Percentiles rank a stretch among this genome's conserved stretches.
Conservation (phyloP, 1,140 invertebrate genomes). For the Lepidurus apus region DNA sequence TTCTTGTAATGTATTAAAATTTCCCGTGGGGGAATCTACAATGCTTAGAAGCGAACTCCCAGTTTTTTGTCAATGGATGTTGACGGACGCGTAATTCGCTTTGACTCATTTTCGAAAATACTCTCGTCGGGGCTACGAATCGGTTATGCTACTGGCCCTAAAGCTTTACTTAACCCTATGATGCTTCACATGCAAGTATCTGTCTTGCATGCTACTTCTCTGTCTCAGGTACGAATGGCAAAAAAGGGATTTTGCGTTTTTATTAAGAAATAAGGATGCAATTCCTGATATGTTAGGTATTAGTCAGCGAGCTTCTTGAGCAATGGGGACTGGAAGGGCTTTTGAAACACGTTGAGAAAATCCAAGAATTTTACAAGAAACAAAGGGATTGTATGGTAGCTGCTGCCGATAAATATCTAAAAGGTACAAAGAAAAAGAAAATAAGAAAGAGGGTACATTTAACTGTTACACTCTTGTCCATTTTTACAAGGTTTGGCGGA, state of each 20-base stretch:
- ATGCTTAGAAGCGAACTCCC: conserved; percentile 51
- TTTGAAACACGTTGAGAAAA: conserved; percentile 53
- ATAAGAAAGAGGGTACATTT: not conserved
- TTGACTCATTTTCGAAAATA: conserved; percentile 76
- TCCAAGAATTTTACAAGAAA: conserved; percentile 58
- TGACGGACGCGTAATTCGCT: conserved; percentile 66
- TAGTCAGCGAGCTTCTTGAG: conserved; percentile 57
- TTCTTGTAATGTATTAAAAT: not conserved
- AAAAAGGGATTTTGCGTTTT: not conserved
- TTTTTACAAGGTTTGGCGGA: conserved; percentile 53
- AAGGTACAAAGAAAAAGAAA: conserved; percentile 43
- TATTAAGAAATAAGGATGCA: not conserved
- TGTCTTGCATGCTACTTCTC: conserved; percentile 62
- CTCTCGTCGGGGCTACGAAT: conserved; percentile 64
- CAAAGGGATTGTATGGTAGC: conserved; percentile 57
- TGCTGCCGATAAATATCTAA: conserved; percentile 57
- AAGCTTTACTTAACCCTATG: conserved; percentile 54
- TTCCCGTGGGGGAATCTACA: not conserved
- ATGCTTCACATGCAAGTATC: conserved; percentile 67
- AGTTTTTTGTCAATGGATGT: conserved; percentile 68
- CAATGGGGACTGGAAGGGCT: conserved; percentile 57
- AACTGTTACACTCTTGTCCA: not conserved
- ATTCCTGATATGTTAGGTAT: conserved; percentile 48
- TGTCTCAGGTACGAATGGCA: conserved; percentile 58
- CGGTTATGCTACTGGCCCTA: conserved; percentile 64